These are phyloP conservation scores for Clavelina lepadiformis DNA, from an alignment of 23 tunicate genomes.

Conservation along the genomic window DNA sequence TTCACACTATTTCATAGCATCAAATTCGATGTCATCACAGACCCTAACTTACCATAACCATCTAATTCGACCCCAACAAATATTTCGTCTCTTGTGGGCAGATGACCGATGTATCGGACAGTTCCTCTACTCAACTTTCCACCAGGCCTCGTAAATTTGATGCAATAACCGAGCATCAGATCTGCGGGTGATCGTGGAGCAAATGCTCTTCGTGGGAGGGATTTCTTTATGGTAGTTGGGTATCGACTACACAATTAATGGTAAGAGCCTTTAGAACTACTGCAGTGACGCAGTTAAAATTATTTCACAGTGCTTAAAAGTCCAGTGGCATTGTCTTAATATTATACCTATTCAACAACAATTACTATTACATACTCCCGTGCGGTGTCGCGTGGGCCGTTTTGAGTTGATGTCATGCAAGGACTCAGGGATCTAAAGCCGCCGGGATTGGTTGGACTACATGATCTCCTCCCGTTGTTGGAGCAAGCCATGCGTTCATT, in stretches of 20 bases:
- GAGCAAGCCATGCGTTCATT: conserved; percentile 9
- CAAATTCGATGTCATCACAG: no score
- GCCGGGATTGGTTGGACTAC: conserved; percentile 46
- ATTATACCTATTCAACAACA: no score
- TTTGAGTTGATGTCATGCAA: conserved; percentile 52
- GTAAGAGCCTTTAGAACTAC: not conserved
- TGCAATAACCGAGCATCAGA: conserved; percentile 79
- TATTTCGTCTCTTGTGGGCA: conserved; percentile 77
- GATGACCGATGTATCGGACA: conserved; percentile 88
- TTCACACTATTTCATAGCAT: no score
- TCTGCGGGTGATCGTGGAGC: conserved; percentile 93
- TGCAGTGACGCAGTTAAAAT: not conserved
- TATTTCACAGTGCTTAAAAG: not conserved
- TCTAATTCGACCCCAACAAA: conserved; percentile 91
- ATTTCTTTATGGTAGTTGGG: conserved; percentile 59
- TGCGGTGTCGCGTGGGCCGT: conserved; percentile 46
- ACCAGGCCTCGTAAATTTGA: conserved; percentile 93
- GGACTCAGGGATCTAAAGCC: conserved; percentile 89
- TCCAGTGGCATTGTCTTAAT: no score
- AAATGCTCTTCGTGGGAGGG: conserved; percentile 85
- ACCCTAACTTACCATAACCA: conserved; percentile 58
- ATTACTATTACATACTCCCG: conserved; percentile 47
- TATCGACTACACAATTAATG: conserved; percentile 52
- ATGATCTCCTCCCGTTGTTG: conserved; percentile 23
- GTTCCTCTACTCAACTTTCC: conserved; percentile 86